Base-by-base conservation (phyloP, 2,888 invertebrate genomes). In the Epiblema foenella region DNA sequence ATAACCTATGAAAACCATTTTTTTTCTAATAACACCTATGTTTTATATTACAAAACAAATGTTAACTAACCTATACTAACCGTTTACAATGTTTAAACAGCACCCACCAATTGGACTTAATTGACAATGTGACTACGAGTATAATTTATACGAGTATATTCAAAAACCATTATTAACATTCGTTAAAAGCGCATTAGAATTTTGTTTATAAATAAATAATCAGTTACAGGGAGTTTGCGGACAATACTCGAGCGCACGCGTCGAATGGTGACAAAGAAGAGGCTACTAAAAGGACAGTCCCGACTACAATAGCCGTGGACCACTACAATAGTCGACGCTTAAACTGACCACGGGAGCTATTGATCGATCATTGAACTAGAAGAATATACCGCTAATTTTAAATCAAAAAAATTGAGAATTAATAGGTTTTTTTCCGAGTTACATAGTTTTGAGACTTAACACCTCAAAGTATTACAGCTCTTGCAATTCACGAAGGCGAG, bases 371-470 rank as follows among this genome's bases (percentile, higher is more conserved):
- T 88, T 82, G 82, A 83, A 73, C 75, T 75, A 69, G 76, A 85
- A 86, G 87, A 91, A 91, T 91, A 87, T 80, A 78, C 79, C 82
- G 78, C 82, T 89, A 88, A 89, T 90, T 89, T 83, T 78, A 80
- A 82, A 78, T 76, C 62, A 78, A 82, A 60, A 42, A 29, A 9
- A n/a, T n/a, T 33, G 18, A 33, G 17, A 15, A 58, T 62, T 63
- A 57, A 24, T 29, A 24, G 10, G 39, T 2, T 39, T 54, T 64
- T 52, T 37, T 52, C 3, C 33, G 12, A 11, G 17, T 63, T 52
- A 51, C 4, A 64, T 52, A 39, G 20, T 60, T 46, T 46, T 60
- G 46, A 46, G 11, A 46, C 46, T 7, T 10, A 29, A 60, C 24
- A 60, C 11, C 46, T 7, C 46, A 42, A 42, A 42, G 15, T 5